Percentiles rank a stretch among this genome's conserved stretches.
Conservation (phyloP, 2,113 vertebrate genomes). For the Zapus hudsonius region DNA sequence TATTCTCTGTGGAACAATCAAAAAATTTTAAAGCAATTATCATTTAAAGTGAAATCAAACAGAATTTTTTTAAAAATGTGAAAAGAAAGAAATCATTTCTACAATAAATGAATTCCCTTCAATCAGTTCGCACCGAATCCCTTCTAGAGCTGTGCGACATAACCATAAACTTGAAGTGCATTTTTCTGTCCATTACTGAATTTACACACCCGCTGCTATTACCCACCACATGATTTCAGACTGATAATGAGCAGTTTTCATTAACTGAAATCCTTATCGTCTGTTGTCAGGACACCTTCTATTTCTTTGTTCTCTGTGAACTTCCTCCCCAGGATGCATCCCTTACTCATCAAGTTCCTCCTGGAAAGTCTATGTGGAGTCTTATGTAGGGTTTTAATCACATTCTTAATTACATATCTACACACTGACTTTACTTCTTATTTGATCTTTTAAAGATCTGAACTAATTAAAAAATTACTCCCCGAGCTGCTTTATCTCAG, state of each 20-base stretch:
- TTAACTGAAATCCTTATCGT: not conserved
- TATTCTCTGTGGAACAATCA: not conserved
- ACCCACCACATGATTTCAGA: not conserved
- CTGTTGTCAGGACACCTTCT: not conserved
- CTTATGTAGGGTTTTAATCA: not conserved
- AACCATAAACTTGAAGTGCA: not conserved
- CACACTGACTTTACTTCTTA: not conserved
- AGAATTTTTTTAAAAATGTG: not conserved
- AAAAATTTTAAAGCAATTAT: not conserved
- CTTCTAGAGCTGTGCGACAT: not conserved
- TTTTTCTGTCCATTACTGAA: not conserved
- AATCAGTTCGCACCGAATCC: not conserved
- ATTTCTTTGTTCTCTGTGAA: not conserved
- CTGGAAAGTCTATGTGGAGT: not conserved
- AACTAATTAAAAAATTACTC: constrained; percentile 31
- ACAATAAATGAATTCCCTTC: not conserved
- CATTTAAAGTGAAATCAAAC: not conserved
- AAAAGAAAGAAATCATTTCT: not conserved
- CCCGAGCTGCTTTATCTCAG: not conserved
- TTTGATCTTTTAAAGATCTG: constrained; percentile 34
- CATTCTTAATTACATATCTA: constrained; percentile 5
- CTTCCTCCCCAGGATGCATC: not conserved
- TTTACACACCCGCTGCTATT: not conserved
- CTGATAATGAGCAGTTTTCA: not conserved
- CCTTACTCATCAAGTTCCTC: not conserved